Conservation (phyloP, 2,797 vertebrate genomes). For the Notolepis coatsorum region DNA sequence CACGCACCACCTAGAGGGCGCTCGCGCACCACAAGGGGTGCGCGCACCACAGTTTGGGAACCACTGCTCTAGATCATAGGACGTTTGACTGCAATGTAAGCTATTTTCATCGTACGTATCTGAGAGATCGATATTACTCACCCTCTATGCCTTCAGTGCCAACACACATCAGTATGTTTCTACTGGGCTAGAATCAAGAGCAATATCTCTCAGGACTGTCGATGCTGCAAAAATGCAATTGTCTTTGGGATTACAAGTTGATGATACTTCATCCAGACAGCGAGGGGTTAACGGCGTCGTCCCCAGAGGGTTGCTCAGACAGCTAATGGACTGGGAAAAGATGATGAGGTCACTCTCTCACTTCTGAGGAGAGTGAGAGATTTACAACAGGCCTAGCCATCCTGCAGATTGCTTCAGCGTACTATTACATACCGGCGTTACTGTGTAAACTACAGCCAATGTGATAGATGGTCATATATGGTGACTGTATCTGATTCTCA, state of each 20-base stretch:
- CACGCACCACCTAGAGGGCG: too few relatives aligned
- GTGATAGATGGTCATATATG: background rate
- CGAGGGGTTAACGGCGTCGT: conserved; percentile 69
- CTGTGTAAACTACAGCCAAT: conserved; percentile 3
- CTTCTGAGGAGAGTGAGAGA: conserved; percentile 54
- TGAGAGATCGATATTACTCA: background rate
- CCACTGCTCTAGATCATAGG: too few relatives aligned
- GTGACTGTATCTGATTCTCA: background rate
- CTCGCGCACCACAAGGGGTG: too few relatives aligned
- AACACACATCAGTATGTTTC: background rate
- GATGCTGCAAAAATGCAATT: background rate
- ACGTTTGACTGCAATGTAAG: too few relatives aligned
- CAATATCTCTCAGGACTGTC: conserved; percentile 33
- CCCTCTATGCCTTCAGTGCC: background rate
- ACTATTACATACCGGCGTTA: conserved; percentile 32
- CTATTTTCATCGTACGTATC: too few relatives aligned
- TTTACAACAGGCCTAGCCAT: conserved; percentile 57
- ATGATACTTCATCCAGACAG: conserved; percentile 64
- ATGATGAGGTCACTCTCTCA: conserved; percentile 78
- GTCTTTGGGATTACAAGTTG: conserved; percentile 56
- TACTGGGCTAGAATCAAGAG: background rate
- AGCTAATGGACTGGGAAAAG: conserved; percentile 76
- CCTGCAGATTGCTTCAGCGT: conserved; percentile 36
- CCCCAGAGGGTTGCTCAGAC: conserved; percentile 65
- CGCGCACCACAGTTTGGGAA: too few relatives aligned